Evolutionary conservation across 1,140 invertebrate species (phyloP).

Genomic region (Cotesia typhae): DNA sequence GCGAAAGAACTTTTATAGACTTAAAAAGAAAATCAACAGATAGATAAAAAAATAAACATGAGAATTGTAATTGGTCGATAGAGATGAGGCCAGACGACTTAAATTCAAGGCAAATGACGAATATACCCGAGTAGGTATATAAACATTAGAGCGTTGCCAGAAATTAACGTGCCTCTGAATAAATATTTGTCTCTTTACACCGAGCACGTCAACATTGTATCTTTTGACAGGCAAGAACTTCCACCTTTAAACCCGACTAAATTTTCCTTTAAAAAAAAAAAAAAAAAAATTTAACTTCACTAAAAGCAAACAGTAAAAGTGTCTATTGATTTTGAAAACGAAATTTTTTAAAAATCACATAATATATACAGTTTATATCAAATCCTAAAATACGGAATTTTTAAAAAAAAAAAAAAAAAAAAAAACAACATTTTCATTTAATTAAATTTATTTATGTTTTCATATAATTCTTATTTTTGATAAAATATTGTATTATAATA

Average conservation of each 20-base stretch:
- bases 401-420: no score
- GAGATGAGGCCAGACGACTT: conserved; percentile 15
- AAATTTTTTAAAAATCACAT: no score
- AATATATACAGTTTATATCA: no score
- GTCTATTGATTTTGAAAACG: no score
- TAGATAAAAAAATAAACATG: neutral
- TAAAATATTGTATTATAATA: no score
- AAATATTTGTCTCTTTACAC: conserved; percentile 56
- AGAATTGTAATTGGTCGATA: conserved; percentile 13
- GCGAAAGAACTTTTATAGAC: no score
- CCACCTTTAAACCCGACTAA: neutral
- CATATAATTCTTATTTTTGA: no score
- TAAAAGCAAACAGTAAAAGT: neutral
- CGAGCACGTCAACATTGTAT: conserved; percentile 27
- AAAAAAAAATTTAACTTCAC: conserved; percentile 4
- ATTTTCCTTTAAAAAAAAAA: neutral
- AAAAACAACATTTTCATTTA: no score
- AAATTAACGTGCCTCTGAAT: conserved; percentile 51
- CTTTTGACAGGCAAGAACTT: neutral
- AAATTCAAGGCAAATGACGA: conserved; percentile 44
- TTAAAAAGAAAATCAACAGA: neutral
- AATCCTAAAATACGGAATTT: no score
- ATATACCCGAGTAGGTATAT: conserved; percentile 48
- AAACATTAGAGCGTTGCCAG: conserved; percentile 48
- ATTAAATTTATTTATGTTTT: no score